These are phyloP conservation scores for Antigone vipio DNA, from an alignment of 2,113 vertebrate genomes.

Conservation along the genomic window DNA sequence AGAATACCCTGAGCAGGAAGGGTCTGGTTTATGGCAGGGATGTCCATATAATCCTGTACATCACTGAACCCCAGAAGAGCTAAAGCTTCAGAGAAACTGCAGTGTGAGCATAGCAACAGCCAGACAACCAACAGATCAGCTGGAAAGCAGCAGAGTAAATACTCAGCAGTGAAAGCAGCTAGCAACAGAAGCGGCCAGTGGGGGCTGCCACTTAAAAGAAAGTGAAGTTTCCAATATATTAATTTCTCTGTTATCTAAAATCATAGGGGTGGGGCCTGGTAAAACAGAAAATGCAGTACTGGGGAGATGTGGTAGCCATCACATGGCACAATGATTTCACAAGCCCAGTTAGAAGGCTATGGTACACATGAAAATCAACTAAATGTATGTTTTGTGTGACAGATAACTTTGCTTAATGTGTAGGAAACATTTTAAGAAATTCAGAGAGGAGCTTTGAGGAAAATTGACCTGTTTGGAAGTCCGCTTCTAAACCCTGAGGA, in stretches of 20 bases:
- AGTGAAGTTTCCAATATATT: neutral
- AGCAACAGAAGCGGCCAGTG: neutral
- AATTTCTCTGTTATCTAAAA: neutral
- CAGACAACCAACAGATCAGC: neutral
- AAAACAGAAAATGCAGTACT: neutral
- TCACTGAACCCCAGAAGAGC: neutral
- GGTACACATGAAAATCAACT: neutral
- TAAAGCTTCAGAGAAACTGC: neutral
- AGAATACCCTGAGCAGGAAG: constrained; percentile 16
- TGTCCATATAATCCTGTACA: neutral
- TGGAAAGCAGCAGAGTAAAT: neutral
- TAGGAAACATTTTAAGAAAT: neutral
- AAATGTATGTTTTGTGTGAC: neutral
- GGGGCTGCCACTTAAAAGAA: neutral
- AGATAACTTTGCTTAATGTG: neutral
- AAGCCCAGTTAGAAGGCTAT: neutral
- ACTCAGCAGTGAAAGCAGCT: neutral
- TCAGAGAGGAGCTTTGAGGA: neutral
- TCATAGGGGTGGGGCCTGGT: neutral
- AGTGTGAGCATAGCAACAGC: neutral
- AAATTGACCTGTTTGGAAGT: neutral
- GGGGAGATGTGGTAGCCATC: neutral
- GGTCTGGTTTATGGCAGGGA: neutral
- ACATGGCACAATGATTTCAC: neutral
- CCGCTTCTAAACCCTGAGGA: neutral